Conservation (phyloP, 1,140 invertebrate genomes). For the Leptinotarsa texana region DNA sequence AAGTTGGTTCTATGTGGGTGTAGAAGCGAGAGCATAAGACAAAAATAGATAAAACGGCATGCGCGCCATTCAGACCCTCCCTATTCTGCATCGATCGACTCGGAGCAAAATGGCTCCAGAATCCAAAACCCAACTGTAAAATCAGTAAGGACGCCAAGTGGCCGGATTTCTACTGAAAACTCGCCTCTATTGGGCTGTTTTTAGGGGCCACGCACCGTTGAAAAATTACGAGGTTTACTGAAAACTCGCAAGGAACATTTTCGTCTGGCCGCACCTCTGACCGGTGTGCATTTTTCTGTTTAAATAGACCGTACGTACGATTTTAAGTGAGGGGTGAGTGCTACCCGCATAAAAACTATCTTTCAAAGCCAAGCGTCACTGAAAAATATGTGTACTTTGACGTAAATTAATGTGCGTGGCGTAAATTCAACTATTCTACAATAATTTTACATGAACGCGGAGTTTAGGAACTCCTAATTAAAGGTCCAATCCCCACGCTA, state of each 20-base stretch:
- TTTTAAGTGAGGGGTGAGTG: constrained; percentile 34
- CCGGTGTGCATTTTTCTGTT: constrained; percentile 52
- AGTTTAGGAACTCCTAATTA: constrained; percentile 51
- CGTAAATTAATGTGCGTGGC: constrained; percentile 56
- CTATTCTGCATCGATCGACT: constrained; percentile 53
- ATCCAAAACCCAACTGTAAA: constrained; percentile 53
- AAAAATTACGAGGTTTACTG: constrained; percentile 52
- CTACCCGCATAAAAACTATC: constrained; percentile 54
- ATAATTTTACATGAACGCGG: constrained; percentile 53
- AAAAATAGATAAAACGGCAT: constrained; percentile 57
- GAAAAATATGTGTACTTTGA: constrained; percentile 57
- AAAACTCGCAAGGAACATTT: constrained; percentile 49
- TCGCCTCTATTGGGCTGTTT: constrained; percentile 48
- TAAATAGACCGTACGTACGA: constrained; percentile 47
- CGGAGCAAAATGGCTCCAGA: constrained; percentile 55
- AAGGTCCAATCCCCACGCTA: constrained; percentile 6
- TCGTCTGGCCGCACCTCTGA: constrained; percentile 40
- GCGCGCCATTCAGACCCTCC: constrained; percentile 53
- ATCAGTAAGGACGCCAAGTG: constrained; percentile 48
- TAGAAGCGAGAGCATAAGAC: constrained; percentile 51
- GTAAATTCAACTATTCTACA: constrained; percentile 56
- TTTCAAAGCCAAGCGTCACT: constrained; percentile 53
- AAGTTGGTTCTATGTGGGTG: constrained; percentile 44
- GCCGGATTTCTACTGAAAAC: constrained; percentile 39
- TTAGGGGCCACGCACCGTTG: constrained; percentile 49